These are phyloP conservation scores for Oceanites oceanicus DNA, from an alignment of 2,113 vertebrate species.

Conservation along the genomic window DNA sequence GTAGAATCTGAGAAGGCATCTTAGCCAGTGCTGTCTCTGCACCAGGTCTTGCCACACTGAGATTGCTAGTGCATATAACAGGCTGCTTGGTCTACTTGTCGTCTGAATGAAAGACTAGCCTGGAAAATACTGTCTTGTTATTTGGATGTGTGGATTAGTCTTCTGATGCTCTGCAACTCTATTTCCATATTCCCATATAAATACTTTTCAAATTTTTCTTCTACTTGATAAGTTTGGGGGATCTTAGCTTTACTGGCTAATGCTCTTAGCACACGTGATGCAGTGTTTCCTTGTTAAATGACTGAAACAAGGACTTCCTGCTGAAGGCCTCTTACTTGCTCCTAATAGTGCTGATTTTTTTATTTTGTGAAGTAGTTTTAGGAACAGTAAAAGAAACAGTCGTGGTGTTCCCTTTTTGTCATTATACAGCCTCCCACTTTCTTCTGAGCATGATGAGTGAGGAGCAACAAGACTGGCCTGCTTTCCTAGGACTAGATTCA, in stretches of 20 bases:
- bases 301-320: neutral
- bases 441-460: neutral
- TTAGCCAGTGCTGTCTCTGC: neutral
- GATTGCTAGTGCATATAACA: rapidly evolving
- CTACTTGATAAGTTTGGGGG: neutral
- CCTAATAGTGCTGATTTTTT: neutral
- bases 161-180: neutral
- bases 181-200: neutral
- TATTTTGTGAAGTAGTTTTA: neutral
- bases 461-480: neutral
- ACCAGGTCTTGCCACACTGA: neutral
- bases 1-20: neutral
- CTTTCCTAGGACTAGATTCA: neutral
- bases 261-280: neutral
- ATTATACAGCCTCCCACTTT: neutral
- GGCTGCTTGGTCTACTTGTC: neutral
- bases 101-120: neutral
- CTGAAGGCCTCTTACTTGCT: neutral
- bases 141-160: neutral
- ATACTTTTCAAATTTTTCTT: neutral
- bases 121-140: neutral
- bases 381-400: neutral
- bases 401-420: neutral
- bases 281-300: neutral
- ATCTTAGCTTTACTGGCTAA: neutral